phyloP scores from a whole-genome alignment of 2,797 vertebrate species.

The Sylvia borin region DNA sequence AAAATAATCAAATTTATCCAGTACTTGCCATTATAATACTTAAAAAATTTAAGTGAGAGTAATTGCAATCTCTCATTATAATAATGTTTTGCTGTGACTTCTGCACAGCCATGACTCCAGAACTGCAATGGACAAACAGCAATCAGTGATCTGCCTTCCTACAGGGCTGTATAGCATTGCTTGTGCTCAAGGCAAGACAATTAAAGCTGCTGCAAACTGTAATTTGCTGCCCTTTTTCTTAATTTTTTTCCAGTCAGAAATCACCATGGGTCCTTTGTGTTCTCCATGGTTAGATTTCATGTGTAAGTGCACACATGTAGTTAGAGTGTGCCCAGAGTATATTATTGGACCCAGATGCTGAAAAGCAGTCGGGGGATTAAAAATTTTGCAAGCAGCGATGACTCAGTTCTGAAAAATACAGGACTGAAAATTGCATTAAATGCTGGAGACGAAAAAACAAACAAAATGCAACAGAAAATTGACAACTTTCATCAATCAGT shows the following conservation, averaged over 20 bases:
- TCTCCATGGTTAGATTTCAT: not conserved
- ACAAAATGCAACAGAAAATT: not conserved
- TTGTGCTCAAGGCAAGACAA: not conserved
- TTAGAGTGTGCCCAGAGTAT: not conserved
- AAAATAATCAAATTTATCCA: not conserved
- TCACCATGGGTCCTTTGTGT: not conserved
- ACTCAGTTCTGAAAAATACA: not conserved
- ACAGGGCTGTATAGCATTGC: not conserved
- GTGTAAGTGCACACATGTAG: fast-evolving
- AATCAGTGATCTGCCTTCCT: not conserved
- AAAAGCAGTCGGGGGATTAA: not conserved
- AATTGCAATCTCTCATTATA: not conserved
- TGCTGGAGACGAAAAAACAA: not conserved
- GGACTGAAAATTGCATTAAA: not conserved
- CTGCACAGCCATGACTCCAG: fast-evolving
- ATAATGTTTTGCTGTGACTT: not conserved
- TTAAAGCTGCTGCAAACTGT: not conserved
- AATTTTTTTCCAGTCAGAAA: not conserved
- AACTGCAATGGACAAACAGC: not conserved
- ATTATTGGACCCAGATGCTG: not conserved
- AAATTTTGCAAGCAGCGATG: not conserved
- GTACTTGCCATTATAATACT: not conserved
- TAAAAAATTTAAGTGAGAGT: not conserved
- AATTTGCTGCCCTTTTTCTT: not conserved
- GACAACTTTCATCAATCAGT: not conserved